Evolutionary conservation across 2,113 vertebrate genomes (phyloP), one percentile per base, ranked within the genome.

Genomic region (Percopsis transmontana): DNA sequence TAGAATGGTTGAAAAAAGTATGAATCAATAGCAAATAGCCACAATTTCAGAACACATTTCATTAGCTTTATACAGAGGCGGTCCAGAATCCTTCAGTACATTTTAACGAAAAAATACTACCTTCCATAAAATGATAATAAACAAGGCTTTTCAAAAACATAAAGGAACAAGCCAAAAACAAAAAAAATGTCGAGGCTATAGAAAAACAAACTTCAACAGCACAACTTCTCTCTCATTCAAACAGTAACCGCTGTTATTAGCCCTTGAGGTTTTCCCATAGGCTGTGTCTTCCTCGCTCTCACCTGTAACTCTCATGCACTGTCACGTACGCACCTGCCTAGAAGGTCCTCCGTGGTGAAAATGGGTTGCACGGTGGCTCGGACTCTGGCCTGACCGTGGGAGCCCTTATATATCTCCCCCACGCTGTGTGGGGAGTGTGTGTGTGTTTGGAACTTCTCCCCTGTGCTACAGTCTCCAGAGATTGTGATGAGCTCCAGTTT

Each of bases 361-460:
- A 58, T 39, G 57, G 21, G n/a, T 39, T 23, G 62, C 48, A 63
- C 59, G 14, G 66, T 19, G 40, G 24, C 38, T 64, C 61, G 8
- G 68, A 81, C 63, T 58, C 54, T 77, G 52, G 68, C 73, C 75
- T 88, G 81, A 68, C 53, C 44, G 15, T 70, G 51, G 68, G 82
- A 86, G 78, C 76, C 81, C 83, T 84, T 90, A 88, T 91, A 90
- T 91, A 89, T 81, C 72, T 77, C 61, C 80, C 82, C 70, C 77
- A 73, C 66, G 67, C 78, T 44, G 74, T 16, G 76, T 72, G 64
- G 68, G 64, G 39, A 53, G 21, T 64, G 59, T 44, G 33, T 56
- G 68, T 68, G 68, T 62, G 59, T 61, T 52, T 42, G 62, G 61
- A 27, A 12, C 21, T 27, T 47, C 76, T 78, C 80, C 84, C 84